Conservation (phyloP, 2,113 vertebrate species). For the Tylochromis polylepis region DNA sequence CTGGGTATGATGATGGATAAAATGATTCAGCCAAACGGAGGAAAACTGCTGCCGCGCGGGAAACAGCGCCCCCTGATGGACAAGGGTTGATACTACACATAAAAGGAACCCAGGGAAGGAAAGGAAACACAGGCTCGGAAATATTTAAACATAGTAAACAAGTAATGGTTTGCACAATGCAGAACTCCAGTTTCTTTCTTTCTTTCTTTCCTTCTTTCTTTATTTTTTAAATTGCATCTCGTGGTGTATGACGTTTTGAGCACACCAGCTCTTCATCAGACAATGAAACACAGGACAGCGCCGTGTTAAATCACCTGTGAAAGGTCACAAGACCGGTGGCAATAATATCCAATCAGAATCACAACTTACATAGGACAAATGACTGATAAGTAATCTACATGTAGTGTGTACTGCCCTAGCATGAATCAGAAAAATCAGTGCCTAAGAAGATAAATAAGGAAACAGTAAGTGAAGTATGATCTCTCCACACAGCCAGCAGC, state of each 20-base stretch:
- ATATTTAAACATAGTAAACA: background rate
- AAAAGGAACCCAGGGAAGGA: background rate
- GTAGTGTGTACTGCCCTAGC: background rate
- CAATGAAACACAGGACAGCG: background rate
- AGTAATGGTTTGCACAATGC: background rate
- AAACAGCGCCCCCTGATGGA: slow-evolving; percentile 7
- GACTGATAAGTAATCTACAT: background rate
- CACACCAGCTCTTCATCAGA: background rate
- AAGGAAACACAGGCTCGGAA: background rate
- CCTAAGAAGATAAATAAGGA: background rate
- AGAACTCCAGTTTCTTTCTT: background rate
- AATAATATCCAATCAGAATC: background rate
- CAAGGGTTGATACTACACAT: background rate
- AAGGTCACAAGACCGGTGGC: background rate
- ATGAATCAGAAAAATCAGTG: background rate
- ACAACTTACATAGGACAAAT: background rate
- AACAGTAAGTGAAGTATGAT: background rate
- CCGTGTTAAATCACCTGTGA: background rate
- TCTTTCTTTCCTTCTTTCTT: no score
- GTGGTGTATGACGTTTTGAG: background rate
- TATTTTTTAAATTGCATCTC: background rate
- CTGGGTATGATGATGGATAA: slow-evolving; percentile 77
- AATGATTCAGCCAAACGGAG: slow-evolving; percentile 52
- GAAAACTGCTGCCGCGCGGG: background rate
- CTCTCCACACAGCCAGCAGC: background rate